Evolutionary conservation across 92 coral and sea anemone genomes (phyloP), one percentile per base, ranked within the genome.

Genomic region (Palythoa grandis): DNA sequence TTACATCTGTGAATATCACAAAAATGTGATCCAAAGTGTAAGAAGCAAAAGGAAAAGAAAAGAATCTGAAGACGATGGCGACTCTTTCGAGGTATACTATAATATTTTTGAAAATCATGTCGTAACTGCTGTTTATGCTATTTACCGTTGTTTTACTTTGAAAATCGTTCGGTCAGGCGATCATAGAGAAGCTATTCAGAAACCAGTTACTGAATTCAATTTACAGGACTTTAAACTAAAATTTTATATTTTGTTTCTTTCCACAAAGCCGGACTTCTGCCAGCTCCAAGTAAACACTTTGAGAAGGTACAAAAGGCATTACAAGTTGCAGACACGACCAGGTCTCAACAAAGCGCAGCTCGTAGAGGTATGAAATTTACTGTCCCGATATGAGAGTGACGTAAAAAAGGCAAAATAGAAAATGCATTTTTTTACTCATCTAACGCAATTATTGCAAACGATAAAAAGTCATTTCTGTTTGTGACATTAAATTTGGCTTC

Each of bases 341-440:
- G 99, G 99, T 69, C 67, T 95, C 76, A 97, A 97, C 87, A 97
- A 97, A 91, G 95, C 99, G 22, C 99, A 97, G 88, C 95, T 97
- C 75, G 98, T 97, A 52, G 99, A 97, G 98, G 99, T 97, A 87
- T 65, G 92, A 19, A 69, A 19, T 20, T 66, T 80, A 56, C 47
- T 53, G 35, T 73, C 8, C 12, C 13, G 7, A 17, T 15, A 29
- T 12, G 35, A 24, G 43, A 29, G 43, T 8, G 25, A 16, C 37
- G 17, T 13, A 69, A 2, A 29, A 23, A 19, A 2, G 25, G 22
- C 69, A 19, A 5, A n/a, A 12, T 58, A 67, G 14, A 7, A 11
- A 9, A 35, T 24, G 1, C 14, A 22, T 69, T 69, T 3, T 24
- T 69, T 69, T 11, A 13, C 11, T 69, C 9, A 11, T 68, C 15